Base-by-base conservation (phyloP, 2,113 vertebrate species). In the Manacus vitellinus region DNA sequence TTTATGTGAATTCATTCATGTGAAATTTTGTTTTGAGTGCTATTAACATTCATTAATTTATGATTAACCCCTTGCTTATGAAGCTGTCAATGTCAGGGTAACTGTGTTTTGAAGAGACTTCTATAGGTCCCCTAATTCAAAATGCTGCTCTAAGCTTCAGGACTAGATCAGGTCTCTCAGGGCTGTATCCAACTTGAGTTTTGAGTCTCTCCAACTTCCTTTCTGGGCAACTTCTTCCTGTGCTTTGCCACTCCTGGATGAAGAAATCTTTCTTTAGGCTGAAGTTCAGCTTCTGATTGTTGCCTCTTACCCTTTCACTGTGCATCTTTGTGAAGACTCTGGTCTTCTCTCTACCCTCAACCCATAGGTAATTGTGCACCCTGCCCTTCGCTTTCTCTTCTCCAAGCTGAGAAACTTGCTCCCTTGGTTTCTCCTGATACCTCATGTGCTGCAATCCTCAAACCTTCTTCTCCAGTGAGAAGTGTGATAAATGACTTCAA, bases 1-100 rank as follows among this genome's bases (percentile, higher is more conserved):
- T 77, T 80, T 81, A 21, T 0, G 0, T n/a, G 0, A 62, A 76
- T 79, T 65, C 5, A 47, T 66, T 88, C 5, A 9, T 43, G n/a
- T 55, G 44, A 75, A 63, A 55, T 78, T 66, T 78, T 80, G 14
- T 12, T 56, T 78, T 65, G 44, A 35, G 25, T 55, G 12, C 44
- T 94, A 30, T 35, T 87, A 67, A 46, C 3, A 2, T 73, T 77
- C 28, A 51, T 49, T 51, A 46, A 49, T 82, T 89, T 58, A 66
- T 81, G 10, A 12, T 51, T 52, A 55, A 14, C 25, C 4, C 62
- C 63, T 66, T 70, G 41, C 14, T 73, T 65, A 52, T 49, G 1
- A 0, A 35, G 25, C 24, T 91, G 30, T 68, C 44, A 27, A 0
- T 81, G n/a, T 49, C 43, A 63, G 8, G 11, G 33, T 52, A 27